Evolutionary conservation across 2,888 invertebrate genomes (phyloP), one percentile per base, ranked within the genome.

Genomic region (Empis stercorea): DNA sequence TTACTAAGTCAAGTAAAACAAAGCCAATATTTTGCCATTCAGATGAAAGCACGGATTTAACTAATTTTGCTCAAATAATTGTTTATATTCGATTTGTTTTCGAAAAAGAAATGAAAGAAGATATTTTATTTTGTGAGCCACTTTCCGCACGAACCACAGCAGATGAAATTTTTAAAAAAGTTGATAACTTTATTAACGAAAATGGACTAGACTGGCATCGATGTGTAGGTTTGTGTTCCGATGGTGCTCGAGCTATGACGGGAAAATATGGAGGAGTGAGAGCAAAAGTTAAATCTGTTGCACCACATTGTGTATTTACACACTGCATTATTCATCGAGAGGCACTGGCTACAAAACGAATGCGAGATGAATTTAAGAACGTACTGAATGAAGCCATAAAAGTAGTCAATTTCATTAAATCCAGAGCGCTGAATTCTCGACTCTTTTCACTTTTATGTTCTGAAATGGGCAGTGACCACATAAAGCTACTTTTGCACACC

Each of bases 241-340:
- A n/a, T n/a, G n/a, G n/a, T n/a, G n/a, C n/a, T n/a, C 20, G 20
- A 20, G 20, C 20, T 20, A 20, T 20, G 20, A 20, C 20, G 20
- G 20, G 20, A 20, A 20, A 20, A 42, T 46, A 17, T 41, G 36
- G 37, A 36, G 46, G 30, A n/a, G 36, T 37, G 37, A 42, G 36
- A 42, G 42, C 46, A 46, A 36, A 46, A 36, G 41, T 16, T 37
- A 23, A 47, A 47, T 43, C 14, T 43, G 23, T 38, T 20, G 20
- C 43, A 47, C 43, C 46, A 30, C 38, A 30, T 43, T 20, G 20
- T 20, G 20, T 20, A 20, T 20, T 20, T 20, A 20, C 20, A 20
- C 43, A 47, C 43, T 43, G 30, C 38, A 30, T 43, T 17, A 40
- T 46, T 42, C 46, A 27, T 46, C 46, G 46, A 36, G 46, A 34